Base-by-base conservation (phyloP, 64 coral and sea anemone genomes). In the Montipora cactus region DNA sequence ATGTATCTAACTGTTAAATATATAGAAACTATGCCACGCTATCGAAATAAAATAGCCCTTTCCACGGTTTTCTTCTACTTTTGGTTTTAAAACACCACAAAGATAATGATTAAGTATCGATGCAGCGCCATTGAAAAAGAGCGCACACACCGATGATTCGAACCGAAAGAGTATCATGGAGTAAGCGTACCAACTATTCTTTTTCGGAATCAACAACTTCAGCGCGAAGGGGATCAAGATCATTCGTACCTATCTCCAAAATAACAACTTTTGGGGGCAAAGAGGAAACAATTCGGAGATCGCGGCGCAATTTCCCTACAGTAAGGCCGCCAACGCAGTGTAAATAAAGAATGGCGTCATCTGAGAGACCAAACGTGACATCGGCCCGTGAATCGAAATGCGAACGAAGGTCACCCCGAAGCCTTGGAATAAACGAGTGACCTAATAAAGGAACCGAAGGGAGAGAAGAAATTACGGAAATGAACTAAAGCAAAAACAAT, bases 281-380 rank as follows among this genome's bases (percentile, higher is more conserved):
- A 37, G 28, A 37, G 28, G 28, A 37, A 37, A 37, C 89, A 52
- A 91, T 25, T 69, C 22, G 4, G 12, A 79, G 28, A 47, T 90
- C 86, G 61, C 15, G 61, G 75, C 23, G 28, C 37, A 45, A 53
- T 59, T 66, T 81, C 21, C 2, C n/a, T 50, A 81, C 77, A 49
- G 89, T 79, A 70, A 59, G 58, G 21, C 75, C 52, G 67, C 87
- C 59, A 22, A 74, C 81, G 81, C 81, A 58, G 81, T 85, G 81
- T 49, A 85, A 85, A 67, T 67, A 14, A 85, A 85, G 23, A 67
- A 67, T 66, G 59, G 67, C 46, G 58, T 49, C 67, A 67, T 71
- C n/a, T 8, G 81, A 66, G 45, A 85, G 67, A 66, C 58, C n/a
- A 85, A 85, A 85, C 23, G 3, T 67, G 44, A 6, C 52, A 53